Evolutionary conservation across 1,140 invertebrate genomes (phyloP).

Genomic region (Triops cancriformis): DNA sequence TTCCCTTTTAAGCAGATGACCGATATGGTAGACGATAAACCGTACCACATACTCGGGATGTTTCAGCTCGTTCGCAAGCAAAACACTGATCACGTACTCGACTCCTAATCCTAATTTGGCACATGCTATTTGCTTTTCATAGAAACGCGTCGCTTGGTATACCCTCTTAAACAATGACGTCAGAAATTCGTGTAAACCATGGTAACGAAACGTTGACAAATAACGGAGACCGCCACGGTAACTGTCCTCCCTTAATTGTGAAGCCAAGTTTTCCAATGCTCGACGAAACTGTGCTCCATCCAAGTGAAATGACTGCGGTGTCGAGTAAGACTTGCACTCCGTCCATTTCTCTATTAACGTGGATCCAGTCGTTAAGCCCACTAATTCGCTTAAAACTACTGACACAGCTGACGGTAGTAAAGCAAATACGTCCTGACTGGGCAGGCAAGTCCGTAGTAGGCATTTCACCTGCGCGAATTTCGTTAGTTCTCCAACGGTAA

Average conservation of each 20-base stretch:
- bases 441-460: not conserved
- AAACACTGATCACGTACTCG: not conserved
- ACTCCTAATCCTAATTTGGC: not conserved
- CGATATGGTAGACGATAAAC: not conserved
- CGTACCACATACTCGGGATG: not conserved
- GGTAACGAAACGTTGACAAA: not conserved
- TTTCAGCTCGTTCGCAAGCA: not conserved
- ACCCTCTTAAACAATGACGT: not conserved
- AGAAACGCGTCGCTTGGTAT: not conserved
- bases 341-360: not conserved
- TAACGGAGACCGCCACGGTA: not conserved
- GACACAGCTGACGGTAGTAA: not conserved
- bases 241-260: not conserved
- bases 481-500: not conserved
- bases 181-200: not conserved
- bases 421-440: not conserved
- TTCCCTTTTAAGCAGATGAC: not conserved
- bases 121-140: not conserved
- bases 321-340: not conserved
- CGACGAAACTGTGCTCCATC: not conserved
- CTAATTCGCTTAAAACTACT: not conserved
- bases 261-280: not conserved
- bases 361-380: not conserved
- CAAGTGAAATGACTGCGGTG: not conserved
- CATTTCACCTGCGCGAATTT: not conserved